phyloP scores from a whole-genome alignment of 2,888 invertebrate genomes.

The Troides helena region DNA sequence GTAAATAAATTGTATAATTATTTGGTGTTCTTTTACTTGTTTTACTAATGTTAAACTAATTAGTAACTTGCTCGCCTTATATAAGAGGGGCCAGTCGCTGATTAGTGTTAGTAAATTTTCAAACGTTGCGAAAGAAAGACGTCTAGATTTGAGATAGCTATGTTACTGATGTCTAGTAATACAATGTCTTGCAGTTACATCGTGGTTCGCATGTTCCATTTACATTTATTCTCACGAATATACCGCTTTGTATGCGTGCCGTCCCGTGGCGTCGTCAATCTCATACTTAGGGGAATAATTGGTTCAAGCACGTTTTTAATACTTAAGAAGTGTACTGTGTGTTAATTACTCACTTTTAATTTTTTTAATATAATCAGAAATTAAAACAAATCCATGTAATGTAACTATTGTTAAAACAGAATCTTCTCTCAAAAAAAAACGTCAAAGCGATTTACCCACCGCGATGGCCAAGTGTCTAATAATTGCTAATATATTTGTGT shows the following conservation, averaged over 20 bases:
- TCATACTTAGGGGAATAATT: conserved; percentile 46
- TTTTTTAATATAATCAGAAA: no score
- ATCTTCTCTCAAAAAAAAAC: no score
- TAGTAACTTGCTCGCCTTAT: background rate
- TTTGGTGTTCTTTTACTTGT: no score
- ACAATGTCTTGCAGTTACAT: conserved; percentile 31
- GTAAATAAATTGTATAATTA: no score
- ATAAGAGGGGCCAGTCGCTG: background rate
- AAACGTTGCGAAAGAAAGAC: conserved; percentile 18
- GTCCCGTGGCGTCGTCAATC: conserved; percentile 58
- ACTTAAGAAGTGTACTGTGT: background rate
- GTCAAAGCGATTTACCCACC: no score
- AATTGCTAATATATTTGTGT: no score
- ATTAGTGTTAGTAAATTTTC: background rate
- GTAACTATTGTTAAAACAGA: no score
- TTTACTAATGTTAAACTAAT: background rate
- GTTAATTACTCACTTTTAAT: no score
- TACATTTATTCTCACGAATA: conserved; percentile 61
- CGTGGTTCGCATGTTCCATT: conserved; percentile 70
- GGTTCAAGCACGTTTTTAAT: conserved; percentile 46
- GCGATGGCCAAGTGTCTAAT: no score
- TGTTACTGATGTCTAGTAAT: conserved; percentile 4
- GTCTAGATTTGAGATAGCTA: conserved; percentile 12
- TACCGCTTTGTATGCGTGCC: conserved; percentile 46
- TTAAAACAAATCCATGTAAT: no score